phyloP scores from a whole-genome alignment of 1,140 invertebrate genomes.

The Parapsyche elsis region DNA sequence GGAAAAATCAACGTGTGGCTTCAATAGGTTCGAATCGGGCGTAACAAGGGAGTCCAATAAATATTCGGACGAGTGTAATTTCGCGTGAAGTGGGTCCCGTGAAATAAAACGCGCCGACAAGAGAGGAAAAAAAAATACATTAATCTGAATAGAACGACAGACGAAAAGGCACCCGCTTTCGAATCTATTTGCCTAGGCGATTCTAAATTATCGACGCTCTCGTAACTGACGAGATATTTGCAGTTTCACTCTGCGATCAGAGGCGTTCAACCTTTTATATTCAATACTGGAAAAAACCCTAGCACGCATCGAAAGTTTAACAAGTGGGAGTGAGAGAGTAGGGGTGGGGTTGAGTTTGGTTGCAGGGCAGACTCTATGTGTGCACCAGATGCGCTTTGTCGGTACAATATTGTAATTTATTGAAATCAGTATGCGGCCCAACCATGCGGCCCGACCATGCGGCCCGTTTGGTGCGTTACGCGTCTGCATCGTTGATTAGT shows the following conservation, averaged over 20 bases:
- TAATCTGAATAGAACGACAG: neutral
- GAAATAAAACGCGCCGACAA: neutral
- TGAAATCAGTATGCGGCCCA: conserved; percentile 39
- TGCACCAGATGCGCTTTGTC: conserved; percentile 34
- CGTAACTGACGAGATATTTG: too few relatives aligned
- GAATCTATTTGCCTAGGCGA: neutral
- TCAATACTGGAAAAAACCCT: too few relatives aligned
- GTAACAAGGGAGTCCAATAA: conserved; percentile 19
- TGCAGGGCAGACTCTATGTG: too few relatives aligned
- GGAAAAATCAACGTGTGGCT: conserved; percentile 18
- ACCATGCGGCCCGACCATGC: neutral
- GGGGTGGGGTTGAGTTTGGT: too few relatives aligned
- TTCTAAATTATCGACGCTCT: conserved; percentile 6
- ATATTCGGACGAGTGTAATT: conserved; percentile 25
- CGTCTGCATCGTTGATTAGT: conserved; percentile 33
- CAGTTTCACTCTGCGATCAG: too few relatives aligned
- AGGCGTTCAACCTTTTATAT: too few relatives aligned
- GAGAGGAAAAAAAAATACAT: neutral
- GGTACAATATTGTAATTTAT: conserved; percentile 46
- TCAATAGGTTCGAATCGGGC: neutral
- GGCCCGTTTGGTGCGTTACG: conserved; percentile 11
- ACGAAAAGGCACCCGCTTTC: neutral
- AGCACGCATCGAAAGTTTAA: too few relatives aligned
- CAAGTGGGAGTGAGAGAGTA: too few relatives aligned
- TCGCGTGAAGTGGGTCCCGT: conserved; percentile 11